phyloP scores from a whole-genome alignment of 1,140 invertebrate genomes.

The Campoletis sonorensis region DNA sequence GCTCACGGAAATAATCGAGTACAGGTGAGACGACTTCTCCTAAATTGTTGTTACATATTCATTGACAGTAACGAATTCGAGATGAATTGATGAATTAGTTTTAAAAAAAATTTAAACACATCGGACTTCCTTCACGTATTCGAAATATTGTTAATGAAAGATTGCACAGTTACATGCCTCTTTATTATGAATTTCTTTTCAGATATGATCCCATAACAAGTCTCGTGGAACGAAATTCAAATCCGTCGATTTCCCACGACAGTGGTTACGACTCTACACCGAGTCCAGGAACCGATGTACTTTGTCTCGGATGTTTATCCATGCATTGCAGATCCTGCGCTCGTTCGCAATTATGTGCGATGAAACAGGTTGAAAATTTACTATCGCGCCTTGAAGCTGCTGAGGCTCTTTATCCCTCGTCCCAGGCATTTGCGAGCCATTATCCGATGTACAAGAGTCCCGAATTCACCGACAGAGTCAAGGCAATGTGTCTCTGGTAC shows the following conservation, averaged over 20 bases:
- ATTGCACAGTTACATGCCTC: too few relatives aligned
- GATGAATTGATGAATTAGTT: too few relatives aligned
- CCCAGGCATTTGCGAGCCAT: slow-evolving; percentile 84
- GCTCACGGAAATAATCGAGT: slow-evolving; percentile 86
- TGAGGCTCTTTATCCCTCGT: slow-evolving; percentile 89
- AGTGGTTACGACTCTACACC: slow-evolving; percentile 51
- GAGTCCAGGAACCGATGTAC: slow-evolving; percentile 61
- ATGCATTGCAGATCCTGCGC: slow-evolving; percentile 84
- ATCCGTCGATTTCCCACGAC: slow-evolving; percentile 50
- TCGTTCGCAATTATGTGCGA: slow-evolving; percentile 82
- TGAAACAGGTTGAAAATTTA: slow-evolving; percentile 84
- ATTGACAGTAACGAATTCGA: background rate
- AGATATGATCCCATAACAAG: slow-evolving; percentile 62
- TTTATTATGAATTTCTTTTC: slow-evolving; percentile 40
- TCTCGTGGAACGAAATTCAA: slow-evolving; percentile 18
- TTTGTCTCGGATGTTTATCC: slow-evolving; percentile 80
- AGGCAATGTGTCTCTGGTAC: slow-evolving; percentile 92
- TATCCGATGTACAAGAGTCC: slow-evolving; percentile 84
- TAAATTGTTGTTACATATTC: background rate
- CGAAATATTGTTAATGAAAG: too few relatives aligned
- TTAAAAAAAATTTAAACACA: too few relatives aligned
- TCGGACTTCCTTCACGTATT: too few relatives aligned
- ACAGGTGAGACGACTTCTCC: slow-evolving; percentile 76
- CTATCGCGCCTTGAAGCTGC: slow-evolving; percentile 85
- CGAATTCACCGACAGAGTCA: slow-evolving; percentile 82